phyloP scores from a whole-genome alignment of 2,888 invertebrate species.

The Meiosimyza platycephala region DNA sequence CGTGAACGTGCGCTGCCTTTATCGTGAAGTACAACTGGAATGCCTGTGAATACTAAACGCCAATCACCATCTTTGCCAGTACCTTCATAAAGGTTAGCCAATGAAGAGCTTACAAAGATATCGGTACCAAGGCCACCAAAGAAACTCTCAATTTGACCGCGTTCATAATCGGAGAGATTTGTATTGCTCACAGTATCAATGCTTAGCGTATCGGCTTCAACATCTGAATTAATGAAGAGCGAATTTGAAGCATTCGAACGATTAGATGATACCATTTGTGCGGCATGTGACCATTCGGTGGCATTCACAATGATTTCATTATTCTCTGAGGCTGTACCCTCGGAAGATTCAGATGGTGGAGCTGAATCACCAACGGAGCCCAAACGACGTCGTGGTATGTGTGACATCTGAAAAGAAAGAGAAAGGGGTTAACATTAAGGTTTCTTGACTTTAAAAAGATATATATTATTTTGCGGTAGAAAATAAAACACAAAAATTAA shows the following conservation, averaged over 20 bases:
- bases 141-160: slow-evolving; percentile 78
- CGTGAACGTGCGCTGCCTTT: slow-evolving; percentile 79
- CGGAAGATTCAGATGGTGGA: slow-evolving; percentile 69
- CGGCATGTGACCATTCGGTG: slow-evolving; percentile 43
- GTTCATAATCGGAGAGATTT: slow-evolving; percentile 73
- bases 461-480: too few species aligned
- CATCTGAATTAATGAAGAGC: slow-evolving; percentile 62
- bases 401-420: slow-evolving; percentile 55
- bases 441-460: too few species aligned
- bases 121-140: slow-evolving; percentile 82
- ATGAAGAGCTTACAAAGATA: slow-evolving; percentile 80
- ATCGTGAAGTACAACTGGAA: slow-evolving; percentile 82
- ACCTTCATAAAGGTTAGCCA: slow-evolving; percentile 79
- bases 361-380: slow-evolving; percentile 74
- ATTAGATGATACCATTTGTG: slow-evolving; percentile 43
- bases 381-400: slow-evolving; percentile 68
- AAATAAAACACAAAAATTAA: too few species aligned
- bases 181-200: slow-evolving; percentile 65
- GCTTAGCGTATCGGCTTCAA: slow-evolving; percentile 64
- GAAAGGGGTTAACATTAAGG: background rate
- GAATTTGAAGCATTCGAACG: slow-evolving; percentile 55
- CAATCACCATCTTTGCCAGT: slow-evolving; percentile 73
- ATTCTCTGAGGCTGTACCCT: slow-evolving; percentile 70
- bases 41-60: slow-evolving; percentile 81
- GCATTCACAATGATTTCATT: slow-evolving; percentile 54